A percentile compares a stretch with the other conserved stretches of the same genome.
These are phyloP conservation scores for Xenops minutus DNA, from an alignment of 2,797 vertebrate species.

Conservation along the genomic window DNA sequence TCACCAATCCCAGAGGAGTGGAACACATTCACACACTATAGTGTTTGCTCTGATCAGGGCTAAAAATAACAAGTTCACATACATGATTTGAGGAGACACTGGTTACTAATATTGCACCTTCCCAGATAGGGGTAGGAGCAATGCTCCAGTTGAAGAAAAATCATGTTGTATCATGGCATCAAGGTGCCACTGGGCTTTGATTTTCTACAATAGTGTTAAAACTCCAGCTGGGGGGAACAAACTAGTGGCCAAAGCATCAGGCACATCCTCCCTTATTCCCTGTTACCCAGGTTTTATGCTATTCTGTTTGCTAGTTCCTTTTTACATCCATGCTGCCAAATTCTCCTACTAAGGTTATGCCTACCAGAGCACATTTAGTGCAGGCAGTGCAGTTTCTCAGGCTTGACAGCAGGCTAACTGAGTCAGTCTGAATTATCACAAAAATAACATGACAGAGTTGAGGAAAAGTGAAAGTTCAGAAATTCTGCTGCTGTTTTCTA, in stretches of 20 bases:
- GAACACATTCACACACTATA: neutral
- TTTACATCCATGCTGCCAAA: neutral
- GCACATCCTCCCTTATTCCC: neutral
- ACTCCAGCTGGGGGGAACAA: neutral
- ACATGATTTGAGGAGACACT: neutral
- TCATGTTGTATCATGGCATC: neutral
- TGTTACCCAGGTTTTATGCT: neutral
- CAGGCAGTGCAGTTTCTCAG: conserved; percentile 1
- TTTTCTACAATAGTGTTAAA: neutral
- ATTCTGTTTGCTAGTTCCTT: neutral
- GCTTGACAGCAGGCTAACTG: conserved; percentile 9
- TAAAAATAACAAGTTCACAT: neutral
- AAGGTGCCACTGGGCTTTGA: neutral
- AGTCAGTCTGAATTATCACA: conserved; percentile 28
- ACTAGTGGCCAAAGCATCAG: neutral
- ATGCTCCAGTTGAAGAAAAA: neutral
- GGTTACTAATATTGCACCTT: neutral
- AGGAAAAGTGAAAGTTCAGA: conserved; percentile 14
- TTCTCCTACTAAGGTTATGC: neutral
- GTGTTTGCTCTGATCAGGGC: neutral
- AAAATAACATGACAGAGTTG: conserved; percentile 6
- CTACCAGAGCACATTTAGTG: neutral
- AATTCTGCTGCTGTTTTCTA: neutral
- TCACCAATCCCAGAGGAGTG: neutral
- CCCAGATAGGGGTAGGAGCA: neutral